Conservation (phyloP, 2,797 vertebrate genomes). For the Sibirionetta formosa region DNA sequence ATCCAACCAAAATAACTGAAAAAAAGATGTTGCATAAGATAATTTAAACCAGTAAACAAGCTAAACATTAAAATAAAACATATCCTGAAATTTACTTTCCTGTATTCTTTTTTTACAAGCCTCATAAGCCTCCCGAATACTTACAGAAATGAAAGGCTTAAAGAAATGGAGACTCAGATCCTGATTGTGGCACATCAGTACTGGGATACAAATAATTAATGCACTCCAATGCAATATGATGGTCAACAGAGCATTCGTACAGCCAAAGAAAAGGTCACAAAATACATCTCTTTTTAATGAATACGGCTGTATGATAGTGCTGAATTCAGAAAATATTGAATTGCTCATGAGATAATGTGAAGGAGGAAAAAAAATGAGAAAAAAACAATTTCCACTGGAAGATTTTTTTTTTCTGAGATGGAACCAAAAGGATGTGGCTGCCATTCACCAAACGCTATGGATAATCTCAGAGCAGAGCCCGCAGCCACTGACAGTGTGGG, state of each 20-base stretch:
- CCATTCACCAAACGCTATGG: neutral
- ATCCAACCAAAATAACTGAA: neutral
- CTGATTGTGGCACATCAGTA: neutral
- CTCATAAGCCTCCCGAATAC: neutral
- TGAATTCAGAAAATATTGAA: neutral
- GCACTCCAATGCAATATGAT: neutral
- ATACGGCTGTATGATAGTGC: neutral
- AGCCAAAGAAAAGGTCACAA: neutral
- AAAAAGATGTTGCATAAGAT: neutral
- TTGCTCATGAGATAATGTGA: neutral
- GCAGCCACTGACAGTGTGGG: accelerated
- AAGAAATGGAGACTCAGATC: neutral
- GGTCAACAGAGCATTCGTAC: neutral
- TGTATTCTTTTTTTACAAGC: neutral
- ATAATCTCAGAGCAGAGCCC: neutral
- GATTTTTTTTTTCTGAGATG: neutral
- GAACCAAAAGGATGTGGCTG: neutral
- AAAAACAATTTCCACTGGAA: neutral
- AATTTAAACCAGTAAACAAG: neutral
- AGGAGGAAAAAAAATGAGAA: neutral
- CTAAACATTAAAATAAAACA: neutral
- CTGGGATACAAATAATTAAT: neutral
- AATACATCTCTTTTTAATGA: neutral
- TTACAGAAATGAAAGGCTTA: neutral
- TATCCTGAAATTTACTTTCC: neutral